Conservation (phyloP, 2,113 vertebrate genomes). For the Triplophysa dalaica region DNA sequence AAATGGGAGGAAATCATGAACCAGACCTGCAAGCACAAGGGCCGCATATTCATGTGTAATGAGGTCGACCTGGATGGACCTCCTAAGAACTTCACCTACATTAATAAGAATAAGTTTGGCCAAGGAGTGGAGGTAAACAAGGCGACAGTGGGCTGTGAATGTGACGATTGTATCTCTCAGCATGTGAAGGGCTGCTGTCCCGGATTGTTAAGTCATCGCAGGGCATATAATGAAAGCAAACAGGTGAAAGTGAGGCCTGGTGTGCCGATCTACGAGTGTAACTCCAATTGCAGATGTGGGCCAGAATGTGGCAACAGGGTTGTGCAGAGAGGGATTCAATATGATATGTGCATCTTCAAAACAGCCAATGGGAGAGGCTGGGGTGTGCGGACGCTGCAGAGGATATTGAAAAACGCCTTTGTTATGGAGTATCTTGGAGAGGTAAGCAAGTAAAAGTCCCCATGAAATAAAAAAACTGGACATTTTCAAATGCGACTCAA, state of each 20-base stretch:
- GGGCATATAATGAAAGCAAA: conserved; percentile 84
- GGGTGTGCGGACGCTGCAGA: conserved; percentile 87
- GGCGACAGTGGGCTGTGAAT: conserved; percentile 83
- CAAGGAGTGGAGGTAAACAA: conserved; percentile 77
- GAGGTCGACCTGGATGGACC: conserved; percentile 89
- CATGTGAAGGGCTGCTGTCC: conserved; percentile 83
- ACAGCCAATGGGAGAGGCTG: conserved; percentile 86
- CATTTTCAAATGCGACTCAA: too few relatives aligned
- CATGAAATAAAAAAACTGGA: too few relatives aligned
- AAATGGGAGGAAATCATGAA: conserved; percentile 83
- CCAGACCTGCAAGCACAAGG: conserved; percentile 78
- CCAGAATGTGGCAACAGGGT: conserved; percentile 86
- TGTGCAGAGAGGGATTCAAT: conserved; percentile 87
- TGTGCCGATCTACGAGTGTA: conserved; percentile 90
- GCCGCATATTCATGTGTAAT: conserved; percentile 82
- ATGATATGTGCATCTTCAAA: conserved; percentile 90
- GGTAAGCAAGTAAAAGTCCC: conserved; percentile 67
- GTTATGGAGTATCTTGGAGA: conserved; percentile 96
- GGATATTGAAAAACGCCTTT: conserved; percentile 87
- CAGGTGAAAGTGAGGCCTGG: conserved; percentile 82
- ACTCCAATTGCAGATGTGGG: conserved; percentile 82
- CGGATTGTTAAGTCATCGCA: conserved; percentile 77
- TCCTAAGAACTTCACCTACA: conserved; percentile 83
- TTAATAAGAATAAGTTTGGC: conserved; percentile 86
- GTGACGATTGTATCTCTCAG: conserved; percentile 78